Evolutionary conservation across 2,113 vertebrate species (phyloP).

Genomic region (Taurulus bubalis): DNA sequence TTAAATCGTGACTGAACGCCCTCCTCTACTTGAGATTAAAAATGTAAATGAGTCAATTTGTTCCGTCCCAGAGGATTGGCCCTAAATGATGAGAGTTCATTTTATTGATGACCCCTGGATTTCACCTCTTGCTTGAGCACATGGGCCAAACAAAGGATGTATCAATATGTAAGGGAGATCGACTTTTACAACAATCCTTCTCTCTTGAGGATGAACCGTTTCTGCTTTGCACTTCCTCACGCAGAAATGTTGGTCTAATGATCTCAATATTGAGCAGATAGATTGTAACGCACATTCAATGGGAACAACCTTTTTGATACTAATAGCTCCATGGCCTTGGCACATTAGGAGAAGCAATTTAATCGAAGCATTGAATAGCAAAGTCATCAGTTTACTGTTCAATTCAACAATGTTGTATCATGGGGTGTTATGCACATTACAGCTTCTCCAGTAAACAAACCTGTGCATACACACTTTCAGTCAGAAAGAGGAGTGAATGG

Average conservation of each 20-base stretch:
- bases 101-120: neutral
- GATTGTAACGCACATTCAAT: neutral
- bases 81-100: neutral
- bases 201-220: neutral
- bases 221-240: neutral
- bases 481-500: neutral
- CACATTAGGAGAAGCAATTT: neutral
- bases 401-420: neutral
- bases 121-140: neutral
- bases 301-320: neutral
- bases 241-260: neutral
- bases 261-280: neutral
- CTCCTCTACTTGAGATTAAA: slow-evolving; percentile 16
- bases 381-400: neutral
- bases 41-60: slow-evolving; percentile 6
- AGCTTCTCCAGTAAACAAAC: neutral
- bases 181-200: neutral
- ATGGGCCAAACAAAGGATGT: neutral
- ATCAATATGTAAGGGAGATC: neutral
- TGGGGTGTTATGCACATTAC: neutral
- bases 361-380: neutral
- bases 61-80: neutral
- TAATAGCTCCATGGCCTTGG: neutral
- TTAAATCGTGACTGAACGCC: slow-evolving; percentile 1
- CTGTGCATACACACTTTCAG: neutral